These are phyloP conservation scores for Bubo blakistoni DNA, from an alignment of 2,113 vertebrate genomes.

Conservation along the genomic window DNA sequence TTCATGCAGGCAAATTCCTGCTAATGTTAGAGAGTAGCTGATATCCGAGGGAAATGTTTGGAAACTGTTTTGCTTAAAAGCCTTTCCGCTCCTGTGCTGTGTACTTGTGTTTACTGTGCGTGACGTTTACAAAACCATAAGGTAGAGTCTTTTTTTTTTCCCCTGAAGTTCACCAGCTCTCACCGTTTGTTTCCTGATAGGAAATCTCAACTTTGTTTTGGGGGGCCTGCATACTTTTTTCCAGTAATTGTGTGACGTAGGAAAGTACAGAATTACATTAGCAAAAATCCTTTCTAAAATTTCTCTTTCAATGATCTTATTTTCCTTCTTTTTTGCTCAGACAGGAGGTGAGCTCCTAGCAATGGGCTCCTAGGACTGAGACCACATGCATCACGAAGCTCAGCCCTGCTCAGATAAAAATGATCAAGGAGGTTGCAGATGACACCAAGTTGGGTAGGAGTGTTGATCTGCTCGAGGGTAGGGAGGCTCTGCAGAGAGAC, in stretches of 20 bases:
- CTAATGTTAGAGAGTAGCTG: neutral
- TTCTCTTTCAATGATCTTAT: neutral
- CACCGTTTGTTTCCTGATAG: neutral
- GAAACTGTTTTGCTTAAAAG: neutral
- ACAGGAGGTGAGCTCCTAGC: neutral
- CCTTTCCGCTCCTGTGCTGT: neutral
- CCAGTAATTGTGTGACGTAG: neutral
- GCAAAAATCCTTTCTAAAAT: neutral
- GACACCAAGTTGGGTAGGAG: too few species aligned
- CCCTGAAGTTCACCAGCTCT: neutral
- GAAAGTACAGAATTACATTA: neutral
- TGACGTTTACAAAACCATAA: neutral
- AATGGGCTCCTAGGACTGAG: neutral
- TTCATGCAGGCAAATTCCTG: constrained; percentile 4
- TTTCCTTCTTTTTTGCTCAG: neutral
- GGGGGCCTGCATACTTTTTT: neutral
- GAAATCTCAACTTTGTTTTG: neutral
- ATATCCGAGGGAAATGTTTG: neutral
- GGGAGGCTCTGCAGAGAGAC: too few species aligned
- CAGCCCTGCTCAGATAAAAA: neutral
- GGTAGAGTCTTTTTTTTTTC: neutral
- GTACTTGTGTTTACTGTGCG: neutral
- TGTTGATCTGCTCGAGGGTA: too few species aligned
- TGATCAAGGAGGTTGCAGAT: too few species aligned
- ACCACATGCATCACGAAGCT: fast-evolving